Evolutionary conservation across 2,888 invertebrate species (phyloP), one percentile per base, ranked within the genome.

Genomic region (Protonemura montana): DNA sequence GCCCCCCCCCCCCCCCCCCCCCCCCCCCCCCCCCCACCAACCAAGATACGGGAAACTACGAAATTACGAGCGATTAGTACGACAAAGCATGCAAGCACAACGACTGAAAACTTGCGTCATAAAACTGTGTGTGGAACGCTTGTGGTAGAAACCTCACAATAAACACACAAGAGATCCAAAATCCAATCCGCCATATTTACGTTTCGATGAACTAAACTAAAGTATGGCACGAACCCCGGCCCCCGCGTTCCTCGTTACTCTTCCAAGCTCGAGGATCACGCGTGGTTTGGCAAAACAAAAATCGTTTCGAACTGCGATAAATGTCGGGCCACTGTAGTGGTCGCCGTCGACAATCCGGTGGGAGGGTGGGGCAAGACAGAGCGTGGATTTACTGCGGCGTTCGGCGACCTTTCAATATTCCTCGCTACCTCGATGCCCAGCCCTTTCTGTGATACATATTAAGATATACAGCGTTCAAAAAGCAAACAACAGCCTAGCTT

Each of bases 171-270:
- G 25, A 41, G 35, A 3, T 42, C 82, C 29, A 82, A 82, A 82
- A 82, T 82, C 82, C 82, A 82, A 82, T 82, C 82, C 82, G 25
- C 82, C 82, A 82, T 82, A 82, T 82, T 82, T 41, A 82, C 82
- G 82, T 30, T 82, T 30, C 30, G 82, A 5, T 82, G 82, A 35
- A 41, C 82, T 82, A 82, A 82, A 82, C 42, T 82, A 82, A 82
- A 82, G 82, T 82, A 82, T 82, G 26, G 82, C 82, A 82, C 26
- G 82, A 82, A 82, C 82, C 30, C 30, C 82, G 30, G 30, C 82
- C 82, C 41, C n/a, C n/a, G n/a, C 82, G 21, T 42, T 41, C 82
- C 41, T 82, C 82, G 82, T 82, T 82, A 82, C 42, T 82, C 82
- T 82, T n/a, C 82, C 10, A 41, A 30, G 16, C 82, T 82, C 42